Percentiles rank a stretch among this genome's conserved stretches.
Conservation (phyloP, 2,797 vertebrate species). For the Podarcis lilfordi region DNA sequence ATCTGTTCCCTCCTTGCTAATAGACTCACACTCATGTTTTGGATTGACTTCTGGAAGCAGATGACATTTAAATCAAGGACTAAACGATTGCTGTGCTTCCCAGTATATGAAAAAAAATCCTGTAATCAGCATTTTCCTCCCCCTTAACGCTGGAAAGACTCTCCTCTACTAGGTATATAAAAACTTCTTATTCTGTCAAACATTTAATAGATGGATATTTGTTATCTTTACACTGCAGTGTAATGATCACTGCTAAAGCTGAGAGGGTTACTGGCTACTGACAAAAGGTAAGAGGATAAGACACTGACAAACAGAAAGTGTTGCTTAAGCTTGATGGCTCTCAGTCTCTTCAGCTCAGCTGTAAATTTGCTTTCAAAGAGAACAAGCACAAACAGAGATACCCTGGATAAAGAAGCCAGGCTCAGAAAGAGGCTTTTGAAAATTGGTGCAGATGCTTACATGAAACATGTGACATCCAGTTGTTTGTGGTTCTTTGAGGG, state of each 20-base stretch:
- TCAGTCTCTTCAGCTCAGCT: slow-evolving; percentile 1
- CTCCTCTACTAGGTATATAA: neutral
- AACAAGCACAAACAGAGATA: neutral
- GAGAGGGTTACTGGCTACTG: neutral
- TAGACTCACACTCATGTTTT: neutral
- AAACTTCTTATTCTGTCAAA: neutral
- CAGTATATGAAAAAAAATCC: neutral
- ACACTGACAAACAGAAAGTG: neutral
- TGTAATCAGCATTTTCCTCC: neutral
- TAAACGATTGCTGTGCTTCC: neutral
- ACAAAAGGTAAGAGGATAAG: neutral
- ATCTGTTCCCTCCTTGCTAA: neutral
- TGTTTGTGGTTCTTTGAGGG: neutral
- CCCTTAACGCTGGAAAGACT: neutral
- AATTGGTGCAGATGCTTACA: neutral
- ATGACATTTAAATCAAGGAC: neutral
- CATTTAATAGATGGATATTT: slow-evolving; percentile 2
- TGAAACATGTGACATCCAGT: neutral
- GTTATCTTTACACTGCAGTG: slow-evolving; percentile 10
- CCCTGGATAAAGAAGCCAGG: neutral
- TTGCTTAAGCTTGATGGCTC: neutral
- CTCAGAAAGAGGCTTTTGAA: neutral
- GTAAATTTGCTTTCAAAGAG: slow-evolving; percentile 18
- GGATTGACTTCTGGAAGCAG: neutral
- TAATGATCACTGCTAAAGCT: slow-evolving; percentile 5